Evolutionary conservation across 2,113 vertebrate genomes (phyloP).

Genomic region (Rhinichthys klamathensis): DNA sequence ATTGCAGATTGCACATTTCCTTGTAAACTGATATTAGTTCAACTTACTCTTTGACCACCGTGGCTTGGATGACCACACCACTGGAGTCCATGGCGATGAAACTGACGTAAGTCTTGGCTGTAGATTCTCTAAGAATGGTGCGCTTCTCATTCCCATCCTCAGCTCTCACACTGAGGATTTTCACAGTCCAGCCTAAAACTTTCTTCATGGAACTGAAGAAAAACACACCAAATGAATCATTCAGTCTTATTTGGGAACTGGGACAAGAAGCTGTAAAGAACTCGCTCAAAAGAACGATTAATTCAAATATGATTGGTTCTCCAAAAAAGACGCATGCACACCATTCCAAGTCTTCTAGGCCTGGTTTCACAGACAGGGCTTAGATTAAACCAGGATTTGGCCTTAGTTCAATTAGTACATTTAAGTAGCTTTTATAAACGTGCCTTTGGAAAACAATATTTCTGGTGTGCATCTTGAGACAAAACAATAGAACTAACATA

Average conservation of each 20-base stretch:
- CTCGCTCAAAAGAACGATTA: neutral
- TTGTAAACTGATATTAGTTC: neutral
- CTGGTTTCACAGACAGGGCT: too few relatives aligned
- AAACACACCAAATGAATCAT: neutral
- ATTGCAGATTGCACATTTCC: too few relatives aligned
- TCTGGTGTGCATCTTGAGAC: too few relatives aligned
- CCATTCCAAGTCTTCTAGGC: too few relatives aligned
- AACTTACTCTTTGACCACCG: constrained; percentile 70
- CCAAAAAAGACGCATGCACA: too few relatives aligned
- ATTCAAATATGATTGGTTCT: neutral
- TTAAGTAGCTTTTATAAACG: too few relatives aligned
- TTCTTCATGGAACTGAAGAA: constrained; percentile 60
- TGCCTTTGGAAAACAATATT: too few relatives aligned
- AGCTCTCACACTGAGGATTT: constrained; percentile 59
- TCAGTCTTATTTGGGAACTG: neutral
- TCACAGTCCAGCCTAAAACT: constrained; percentile 66
- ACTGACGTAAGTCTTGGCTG: constrained; percentile 50
- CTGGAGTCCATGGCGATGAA: constrained; percentile 59
- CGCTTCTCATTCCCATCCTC: neutral
- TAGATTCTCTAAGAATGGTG: too few relatives aligned
- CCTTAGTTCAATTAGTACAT: too few relatives aligned
- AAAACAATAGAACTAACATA: too few relatives aligned
- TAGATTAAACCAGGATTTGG: too few relatives aligned
- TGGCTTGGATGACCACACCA: constrained; percentile 50
- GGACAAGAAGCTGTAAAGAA: neutral